Evolutionary conservation across 2,888 invertebrate genomes (phyloP), one percentile per base, ranked within the genome.

Genomic region (Desoria tigrina): DNA sequence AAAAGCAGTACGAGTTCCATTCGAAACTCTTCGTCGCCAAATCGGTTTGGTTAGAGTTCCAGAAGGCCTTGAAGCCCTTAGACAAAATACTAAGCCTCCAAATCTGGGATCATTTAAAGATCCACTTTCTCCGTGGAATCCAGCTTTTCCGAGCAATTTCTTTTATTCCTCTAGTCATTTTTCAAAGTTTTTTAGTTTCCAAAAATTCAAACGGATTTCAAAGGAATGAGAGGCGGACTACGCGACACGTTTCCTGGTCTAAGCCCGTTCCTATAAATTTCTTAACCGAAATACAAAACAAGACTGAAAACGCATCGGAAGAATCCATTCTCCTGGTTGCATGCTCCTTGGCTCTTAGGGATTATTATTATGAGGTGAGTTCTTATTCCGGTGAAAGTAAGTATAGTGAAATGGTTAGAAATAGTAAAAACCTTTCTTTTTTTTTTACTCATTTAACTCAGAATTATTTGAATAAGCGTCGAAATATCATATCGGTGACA

Each of bases 331-430:
- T 55, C 28, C 32, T 57, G 3, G 2, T 37, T 7, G 56, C 56
- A 3, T 21, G 28, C 37, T 57, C 56, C 16, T 57, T 57, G 37
- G 56, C 56, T 4, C 37, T 57, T 11, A 57, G 24, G 26, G 56
- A 57, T 57, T 57, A 57, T 57, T 57, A 57, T 42, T 37, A 7
- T 2, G 56, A 57, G 42, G 56, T 57, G 26, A 28, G 37, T 53
- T n/a, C n/a, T n/a, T n/a, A n/a, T n/a, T n/a, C n/a, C n/a, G n/a
- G n/a, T n/a, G n/a, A n/a, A n/a, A n/a, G n/a, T n/a, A n/a, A n/a
- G n/a, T n/a, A n/a, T n/a, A n/a, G n/a, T n/a, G n/a, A n/a, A n/a
- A n/a, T n/a, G n/a, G n/a, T n/a, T n/a, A n/a, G n/a, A n/a, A n/a
- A n/a, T n/a, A n/a, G n/a, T n/a, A n/a, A n/a, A n/a, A n/a, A n/a